Percentiles rank a stretch among this genome's conserved stretches.
Conservation (phyloP, 2,797 vertebrate species). For the Scarus forsteni region DNA sequence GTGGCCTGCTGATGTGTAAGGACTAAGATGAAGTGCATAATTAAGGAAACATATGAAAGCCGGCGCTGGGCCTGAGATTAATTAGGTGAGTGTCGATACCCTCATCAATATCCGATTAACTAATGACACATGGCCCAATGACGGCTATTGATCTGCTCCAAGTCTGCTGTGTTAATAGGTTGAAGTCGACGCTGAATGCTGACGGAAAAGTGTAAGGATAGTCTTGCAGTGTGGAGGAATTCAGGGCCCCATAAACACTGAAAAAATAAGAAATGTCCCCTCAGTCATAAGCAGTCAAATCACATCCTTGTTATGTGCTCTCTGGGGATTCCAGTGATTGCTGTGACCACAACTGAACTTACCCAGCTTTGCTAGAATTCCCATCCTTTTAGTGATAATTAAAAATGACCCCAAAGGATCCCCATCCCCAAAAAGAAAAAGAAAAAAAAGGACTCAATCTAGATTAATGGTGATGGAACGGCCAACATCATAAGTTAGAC, state of each 20-base stretch:
- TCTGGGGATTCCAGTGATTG: conserved; percentile 68
- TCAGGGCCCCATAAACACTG: conserved; percentile 35
- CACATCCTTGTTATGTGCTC: conserved; percentile 52
- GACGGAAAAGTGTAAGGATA: conserved; percentile 81
- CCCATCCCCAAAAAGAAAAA: conserved; percentile 44
- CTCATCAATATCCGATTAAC: conserved; percentile 99
- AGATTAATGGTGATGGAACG: conserved; percentile 83
- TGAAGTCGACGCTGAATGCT: conserved; percentile 92
- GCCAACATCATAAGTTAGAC: conserved; percentile 83
- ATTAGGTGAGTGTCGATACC: conserved; percentile 98
- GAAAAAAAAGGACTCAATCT: conserved; percentile 76
- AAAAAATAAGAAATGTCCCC: conserved; percentile 47
- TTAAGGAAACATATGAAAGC: conserved; percentile 99
- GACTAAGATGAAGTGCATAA: conserved; percentile 99
- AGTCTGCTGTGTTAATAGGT: conserved; percentile 95
- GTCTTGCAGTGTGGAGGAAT: conserved; percentile 33
- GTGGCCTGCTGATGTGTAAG: conserved; percentile 85
- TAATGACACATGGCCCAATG: conserved; percentile 99
- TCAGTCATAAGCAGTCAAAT: conserved; percentile 59
- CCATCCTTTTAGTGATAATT: conserved; percentile 79
- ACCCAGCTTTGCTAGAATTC: conserved; percentile 67
- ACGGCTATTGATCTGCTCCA: conserved; percentile 96
- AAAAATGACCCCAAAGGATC: conserved; percentile 83
- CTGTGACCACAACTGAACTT: conserved; percentile 77
- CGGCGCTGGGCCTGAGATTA: conserved; percentile 93